Evolutionary conservation across 1,140 invertebrate genomes (phyloP).

Genomic region (Dryas iulia): DNA sequence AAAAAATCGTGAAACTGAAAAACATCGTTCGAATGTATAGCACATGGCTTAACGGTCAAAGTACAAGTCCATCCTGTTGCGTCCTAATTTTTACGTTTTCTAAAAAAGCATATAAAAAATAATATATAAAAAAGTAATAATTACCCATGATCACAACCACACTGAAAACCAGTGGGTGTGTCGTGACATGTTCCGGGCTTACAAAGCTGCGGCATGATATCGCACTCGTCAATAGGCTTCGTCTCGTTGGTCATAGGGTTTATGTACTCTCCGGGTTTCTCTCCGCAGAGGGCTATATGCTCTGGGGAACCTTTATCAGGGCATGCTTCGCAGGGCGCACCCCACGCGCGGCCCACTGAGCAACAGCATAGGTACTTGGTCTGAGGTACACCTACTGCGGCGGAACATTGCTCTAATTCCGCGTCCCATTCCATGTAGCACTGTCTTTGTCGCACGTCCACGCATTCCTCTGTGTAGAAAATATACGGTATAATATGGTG

Average conservation of each 20-base stretch:
- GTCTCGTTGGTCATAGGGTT: slow-evolving; percentile 89
- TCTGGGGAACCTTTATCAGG: slow-evolving; percentile 85
- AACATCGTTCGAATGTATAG: no score
- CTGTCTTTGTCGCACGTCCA: slow-evolving; percentile 91
- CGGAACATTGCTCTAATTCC: slow-evolving; percentile 83
- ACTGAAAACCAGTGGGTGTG: slow-evolving; percentile 91
- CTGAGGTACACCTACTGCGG: slow-evolving; percentile 88
- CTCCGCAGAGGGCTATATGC: slow-evolving; percentile 83
- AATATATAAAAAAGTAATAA: slow-evolving; percentile 7
- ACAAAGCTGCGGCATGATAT: slow-evolving; percentile 91
- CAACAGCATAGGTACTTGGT: slow-evolving; percentile 94
- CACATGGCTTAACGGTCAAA: no score
- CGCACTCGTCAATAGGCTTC: slow-evolving; percentile 90
- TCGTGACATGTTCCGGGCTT: slow-evolving; percentile 92
- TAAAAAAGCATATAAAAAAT: no score
- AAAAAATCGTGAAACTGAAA: no score
- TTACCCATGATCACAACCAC: slow-evolving; percentile 83
- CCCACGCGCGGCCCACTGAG: slow-evolving; percentile 93
- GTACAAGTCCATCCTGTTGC: no score
- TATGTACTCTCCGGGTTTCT: slow-evolving; percentile 85
- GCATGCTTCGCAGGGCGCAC: slow-evolving; percentile 88
- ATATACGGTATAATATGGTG: no score
- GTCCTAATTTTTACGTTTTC: no score
- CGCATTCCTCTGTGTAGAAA: slow-evolving; percentile 85
- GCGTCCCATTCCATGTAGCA: slow-evolving; percentile 90